Evolutionary conservation across 2,113 vertebrate species (phyloP).

Genomic region (Dolichallabes microphthalmus): DNA sequence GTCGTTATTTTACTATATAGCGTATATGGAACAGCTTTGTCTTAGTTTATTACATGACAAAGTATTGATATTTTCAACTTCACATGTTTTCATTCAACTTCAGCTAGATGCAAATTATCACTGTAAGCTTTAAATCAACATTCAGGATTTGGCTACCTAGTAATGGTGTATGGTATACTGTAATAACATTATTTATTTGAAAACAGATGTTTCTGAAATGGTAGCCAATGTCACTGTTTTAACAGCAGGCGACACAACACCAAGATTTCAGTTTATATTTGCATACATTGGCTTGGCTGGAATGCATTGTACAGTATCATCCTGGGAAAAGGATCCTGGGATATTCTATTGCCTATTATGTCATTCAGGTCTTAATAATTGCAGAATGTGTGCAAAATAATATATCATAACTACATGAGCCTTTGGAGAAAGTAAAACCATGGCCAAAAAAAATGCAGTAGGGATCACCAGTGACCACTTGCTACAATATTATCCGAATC

Average conservation of each 20-base stretch:
- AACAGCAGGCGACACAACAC: neutral
- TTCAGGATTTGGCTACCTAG: neutral
- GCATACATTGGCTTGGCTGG: neutral
- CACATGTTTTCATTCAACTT: neutral
- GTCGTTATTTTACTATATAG: neutral
- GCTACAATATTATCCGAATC: too few relatives aligned
- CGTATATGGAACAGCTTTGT: neutral
- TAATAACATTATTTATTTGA: conserved; percentile 7
- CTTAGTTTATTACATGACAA: neutral
- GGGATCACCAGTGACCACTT: too few relatives aligned
- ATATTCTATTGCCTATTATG: neutral
- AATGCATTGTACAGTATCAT: neutral
- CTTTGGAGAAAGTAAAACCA: neutral
- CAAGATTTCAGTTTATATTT: neutral
- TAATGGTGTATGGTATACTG: neutral
- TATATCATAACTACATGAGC: neutral
- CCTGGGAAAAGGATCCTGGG: neutral
- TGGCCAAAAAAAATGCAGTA: neutral
- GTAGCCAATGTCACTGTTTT: neutral
- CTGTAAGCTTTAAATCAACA: neutral
- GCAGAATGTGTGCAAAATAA: neutral
- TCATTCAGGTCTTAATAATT: neutral
- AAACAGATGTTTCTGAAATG: neutral
- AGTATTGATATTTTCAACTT: neutral
- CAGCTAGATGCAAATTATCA: neutral